phyloP scores from a whole-genome alignment of 2,113 vertebrate genomes.

The Triplophysa dalaica region DNA sequence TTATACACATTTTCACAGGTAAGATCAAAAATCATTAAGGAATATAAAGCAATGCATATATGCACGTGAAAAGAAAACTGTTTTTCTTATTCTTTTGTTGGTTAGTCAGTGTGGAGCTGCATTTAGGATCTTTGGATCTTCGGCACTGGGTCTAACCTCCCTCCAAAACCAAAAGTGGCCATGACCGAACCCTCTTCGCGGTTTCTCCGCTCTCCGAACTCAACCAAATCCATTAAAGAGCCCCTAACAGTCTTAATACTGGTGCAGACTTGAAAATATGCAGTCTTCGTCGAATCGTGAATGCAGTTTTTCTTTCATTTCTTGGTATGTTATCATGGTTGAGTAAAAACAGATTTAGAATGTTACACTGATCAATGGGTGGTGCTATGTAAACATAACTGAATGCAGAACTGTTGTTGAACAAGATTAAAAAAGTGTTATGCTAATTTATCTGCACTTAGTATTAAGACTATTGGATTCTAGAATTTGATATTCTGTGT shows the following conservation, averaged over 20 bases:
- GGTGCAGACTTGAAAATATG: conserved; percentile 50
- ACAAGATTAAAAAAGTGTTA: conserved; percentile 25
- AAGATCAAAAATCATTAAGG: neutral
- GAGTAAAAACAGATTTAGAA: conserved; percentile 45
- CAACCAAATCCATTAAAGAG: conserved; percentile 36
- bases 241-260: conserved; percentile 26
- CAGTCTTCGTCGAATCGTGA: conserved; percentile 48
- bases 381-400: conserved; percentile 56
- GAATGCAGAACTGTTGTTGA: conserved; percentile 49
- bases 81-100: neutral
- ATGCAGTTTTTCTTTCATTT: conserved; percentile 47
- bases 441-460: conserved; percentile 50
- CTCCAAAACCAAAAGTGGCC: conserved; percentile 38
- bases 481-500: conserved; percentile 15
- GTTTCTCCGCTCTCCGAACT: conserved; percentile 27
- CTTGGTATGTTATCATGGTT: conserved; percentile 46
- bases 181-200: conserved; percentile 42
- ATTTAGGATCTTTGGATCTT: conserved; percentile 33
- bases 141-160: conserved; percentile 16
- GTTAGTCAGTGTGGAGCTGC: conserved; percentile 48
- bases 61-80: too few species aligned
- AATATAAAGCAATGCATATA: neutral
- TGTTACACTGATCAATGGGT: conserved; percentile 50
- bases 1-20: conserved; percentile 43
- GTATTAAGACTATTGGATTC: conserved; percentile 6